Percentiles rank a stretch among this genome's conserved stretches.
These are phyloP conservation scores for Eupristina koningsbergeri DNA, from an alignment of 1,140 invertebrate species.

Conservation along the genomic window DNA sequence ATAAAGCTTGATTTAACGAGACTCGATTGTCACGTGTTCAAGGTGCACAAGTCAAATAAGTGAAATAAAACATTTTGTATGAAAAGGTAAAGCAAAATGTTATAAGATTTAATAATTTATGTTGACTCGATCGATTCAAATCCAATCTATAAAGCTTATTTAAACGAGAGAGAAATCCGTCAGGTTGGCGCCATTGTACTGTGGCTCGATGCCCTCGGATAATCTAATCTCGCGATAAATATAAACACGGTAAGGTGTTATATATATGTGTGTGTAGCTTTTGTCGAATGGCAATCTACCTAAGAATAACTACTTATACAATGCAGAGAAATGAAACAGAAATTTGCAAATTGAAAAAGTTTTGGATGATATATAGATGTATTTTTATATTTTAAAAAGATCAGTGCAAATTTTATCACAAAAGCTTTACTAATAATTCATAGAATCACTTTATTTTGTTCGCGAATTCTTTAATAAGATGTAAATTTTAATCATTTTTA, in stretches of 20 bases:
- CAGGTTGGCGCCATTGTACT: slow-evolving; percentile 60
- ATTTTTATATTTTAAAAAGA: not conserved
- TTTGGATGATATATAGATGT: not conserved
- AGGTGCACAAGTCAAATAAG: not conserved
- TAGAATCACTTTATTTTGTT: not conserved
- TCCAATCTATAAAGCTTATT: not conserved
- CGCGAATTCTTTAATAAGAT: not conserved
- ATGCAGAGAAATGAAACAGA: not conserved
- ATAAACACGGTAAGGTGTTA: not conserved
- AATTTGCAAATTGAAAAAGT: not conserved
- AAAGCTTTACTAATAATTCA: not conserved
- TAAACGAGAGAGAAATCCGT: slow-evolving; percentile 45
- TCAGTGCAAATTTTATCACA: not conserved
- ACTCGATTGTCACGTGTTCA: slow-evolving; percentile 31
- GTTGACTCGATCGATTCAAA: slow-evolving; percentile 25
- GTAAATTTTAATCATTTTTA: too few relatives aligned
- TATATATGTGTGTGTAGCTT: not conserved
- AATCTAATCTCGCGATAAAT: slow-evolving; percentile 67
- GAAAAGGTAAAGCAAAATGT: not conserved
- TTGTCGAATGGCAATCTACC: slow-evolving; percentile 5
- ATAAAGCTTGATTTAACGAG: slow-evolving; percentile 47
- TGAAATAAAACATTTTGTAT: slow-evolving; percentile 1
- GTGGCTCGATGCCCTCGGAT: slow-evolving; percentile 48
- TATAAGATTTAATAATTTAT: slow-evolving; percentile 17
- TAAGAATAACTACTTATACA: not conserved